Evolutionary conservation across 2,888 invertebrate species (phyloP).

Genomic region (Hetaerina titia): DNA sequence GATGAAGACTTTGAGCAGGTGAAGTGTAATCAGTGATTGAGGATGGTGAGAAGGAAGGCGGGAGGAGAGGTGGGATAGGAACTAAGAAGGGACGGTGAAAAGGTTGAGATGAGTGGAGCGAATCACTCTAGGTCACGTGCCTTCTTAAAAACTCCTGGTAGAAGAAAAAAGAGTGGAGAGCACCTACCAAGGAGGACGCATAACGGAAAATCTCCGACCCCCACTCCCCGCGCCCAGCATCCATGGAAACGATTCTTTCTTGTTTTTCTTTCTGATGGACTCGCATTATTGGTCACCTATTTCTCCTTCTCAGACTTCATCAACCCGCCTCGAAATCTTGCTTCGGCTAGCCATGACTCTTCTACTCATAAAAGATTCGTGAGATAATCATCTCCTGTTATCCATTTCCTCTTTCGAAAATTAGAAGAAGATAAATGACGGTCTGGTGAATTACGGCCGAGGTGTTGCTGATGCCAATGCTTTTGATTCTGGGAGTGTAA

Average conservation of each 20-base stretch:
- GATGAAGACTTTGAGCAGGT: neutral
- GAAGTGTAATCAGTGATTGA: neutral
- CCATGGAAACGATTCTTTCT: conserved; percentile 18
- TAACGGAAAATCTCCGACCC: conserved; percentile 28
- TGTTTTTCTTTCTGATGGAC: neutral
- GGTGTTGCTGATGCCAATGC: neutral
- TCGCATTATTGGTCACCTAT: neutral
- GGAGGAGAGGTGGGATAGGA: neutral
- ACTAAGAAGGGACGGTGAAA: neutral
- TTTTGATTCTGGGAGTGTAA: neutral
- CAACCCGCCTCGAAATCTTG: neutral
- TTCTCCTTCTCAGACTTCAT: neutral
- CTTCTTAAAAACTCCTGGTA: conserved; percentile 17
- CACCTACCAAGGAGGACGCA: conserved; percentile 33
- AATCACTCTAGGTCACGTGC: conserved; percentile 46
- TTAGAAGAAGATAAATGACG: neutral
- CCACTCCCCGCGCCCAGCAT: neutral
- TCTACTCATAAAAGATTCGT: neutral
- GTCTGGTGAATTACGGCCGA: neutral
- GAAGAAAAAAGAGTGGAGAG: conserved; percentile 34
- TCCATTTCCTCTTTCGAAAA: neutral
- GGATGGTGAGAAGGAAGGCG: neutral
- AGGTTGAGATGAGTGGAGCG: neutral
- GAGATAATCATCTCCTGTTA: neutral
- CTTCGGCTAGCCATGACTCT: neutral